Percentiles rank a stretch among this genome's conserved stretches.
phyloP scores from a whole-genome alignment of 2,888 invertebrate genomes.

The Agriopis leucophaearia region DNA sequence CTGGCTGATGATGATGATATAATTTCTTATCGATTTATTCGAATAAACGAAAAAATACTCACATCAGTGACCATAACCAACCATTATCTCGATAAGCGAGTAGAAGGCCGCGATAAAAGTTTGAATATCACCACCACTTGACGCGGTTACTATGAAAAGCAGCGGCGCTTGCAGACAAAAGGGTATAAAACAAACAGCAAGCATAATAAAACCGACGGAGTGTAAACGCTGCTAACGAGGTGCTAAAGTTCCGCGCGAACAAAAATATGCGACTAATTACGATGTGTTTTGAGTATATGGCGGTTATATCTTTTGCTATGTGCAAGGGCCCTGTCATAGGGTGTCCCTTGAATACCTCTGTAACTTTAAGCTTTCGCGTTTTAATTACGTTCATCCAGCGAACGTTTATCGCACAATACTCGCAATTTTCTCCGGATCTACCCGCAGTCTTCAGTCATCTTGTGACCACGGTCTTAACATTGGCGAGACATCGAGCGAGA shows the following conservation, averaged over 20 bases:
- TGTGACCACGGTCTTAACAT: too few relatives aligned
- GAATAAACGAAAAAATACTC: too few relatives aligned
- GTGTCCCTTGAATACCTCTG: too few relatives aligned
- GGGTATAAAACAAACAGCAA: conserved; percentile 46
- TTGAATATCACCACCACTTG: conserved; percentile 12
- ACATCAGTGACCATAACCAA: too few relatives aligned
- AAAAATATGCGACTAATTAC: conserved; percentile 38
- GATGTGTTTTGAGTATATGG: conserved; percentile 25
- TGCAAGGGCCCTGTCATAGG: background rate
- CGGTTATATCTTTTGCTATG: conserved; percentile 24
- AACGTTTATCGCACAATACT: too few relatives aligned
- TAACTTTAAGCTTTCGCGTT: too few relatives aligned
- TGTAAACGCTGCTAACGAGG: conserved; percentile 48
- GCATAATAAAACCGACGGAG: conserved; percentile 46
- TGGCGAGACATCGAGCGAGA: too few relatives aligned
- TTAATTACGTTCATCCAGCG: too few relatives aligned
- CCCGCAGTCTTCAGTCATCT: too few relatives aligned
- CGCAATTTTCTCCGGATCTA: too few relatives aligned
- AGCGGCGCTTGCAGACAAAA: conserved; percentile 41
- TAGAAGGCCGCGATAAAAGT: background rate
- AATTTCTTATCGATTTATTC: background rate
- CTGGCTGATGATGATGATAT: too few relatives aligned
- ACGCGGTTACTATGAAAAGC: conserved; percentile 34
- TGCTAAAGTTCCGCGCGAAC: conserved; percentile 38
- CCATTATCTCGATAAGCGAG: background rate